These are phyloP conservation scores for Mustela lutreola DNA, from an alignment of 2,113 vertebrate genomes.

Conservation along the genomic window DNA sequence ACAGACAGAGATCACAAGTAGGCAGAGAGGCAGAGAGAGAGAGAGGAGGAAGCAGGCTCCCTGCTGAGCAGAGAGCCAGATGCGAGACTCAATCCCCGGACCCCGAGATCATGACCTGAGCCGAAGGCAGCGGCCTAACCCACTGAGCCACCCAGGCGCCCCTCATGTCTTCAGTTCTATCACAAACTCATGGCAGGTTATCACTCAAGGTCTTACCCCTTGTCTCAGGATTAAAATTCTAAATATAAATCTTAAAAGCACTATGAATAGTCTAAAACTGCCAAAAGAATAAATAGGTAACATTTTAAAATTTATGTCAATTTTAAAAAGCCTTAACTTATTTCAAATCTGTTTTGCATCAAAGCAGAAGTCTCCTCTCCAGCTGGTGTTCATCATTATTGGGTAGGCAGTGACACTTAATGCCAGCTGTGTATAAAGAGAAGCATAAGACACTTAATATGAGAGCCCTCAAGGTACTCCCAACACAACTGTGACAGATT, in stretches of 20 bases:
- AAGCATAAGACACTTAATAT: not conserved
- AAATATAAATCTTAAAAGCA: not conserved
- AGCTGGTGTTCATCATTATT: slow-evolving; percentile 2
- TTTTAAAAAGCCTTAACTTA: not conserved
- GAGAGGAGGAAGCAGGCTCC: no score
- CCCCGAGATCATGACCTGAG: no score
- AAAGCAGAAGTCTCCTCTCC: not conserved
- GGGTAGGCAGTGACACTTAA: not conserved
- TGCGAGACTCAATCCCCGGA: no score
- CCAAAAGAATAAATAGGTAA: slow-evolving; percentile 5
- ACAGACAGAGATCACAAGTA: no score
- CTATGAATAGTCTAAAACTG: not conserved
- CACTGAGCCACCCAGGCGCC: no score
- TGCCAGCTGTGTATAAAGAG: not conserved
- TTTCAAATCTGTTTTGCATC: slow-evolving; percentile 17
- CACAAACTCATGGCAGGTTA: not conserved
- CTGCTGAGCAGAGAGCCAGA: no score
- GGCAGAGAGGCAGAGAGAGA: no score
- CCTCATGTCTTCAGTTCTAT: not conserved
- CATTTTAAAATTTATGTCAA: not conserved
- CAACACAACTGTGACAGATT: not conserved
- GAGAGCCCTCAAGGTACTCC: slow-evolving; percentile 6
- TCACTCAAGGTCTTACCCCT: not conserved
- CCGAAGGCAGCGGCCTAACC: no score
- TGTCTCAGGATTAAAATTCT: slow-evolving; percentile 50